Evolutionary conservation across 2,888 invertebrate species (phyloP), one percentile per base, ranked within the genome.

Genomic region (Galeopsomyia nigrocyanea): DNA sequence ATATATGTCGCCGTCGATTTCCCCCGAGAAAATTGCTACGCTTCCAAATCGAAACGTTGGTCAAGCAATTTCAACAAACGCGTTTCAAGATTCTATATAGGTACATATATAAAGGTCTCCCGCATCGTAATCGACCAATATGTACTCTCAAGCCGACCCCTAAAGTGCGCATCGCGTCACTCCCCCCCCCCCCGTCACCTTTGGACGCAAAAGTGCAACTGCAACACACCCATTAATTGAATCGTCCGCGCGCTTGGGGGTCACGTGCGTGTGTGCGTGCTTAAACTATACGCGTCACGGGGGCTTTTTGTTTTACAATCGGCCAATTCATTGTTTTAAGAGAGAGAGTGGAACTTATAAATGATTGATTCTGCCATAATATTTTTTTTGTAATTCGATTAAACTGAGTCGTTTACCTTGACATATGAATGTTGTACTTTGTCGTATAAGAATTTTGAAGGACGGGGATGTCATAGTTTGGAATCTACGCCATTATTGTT

Each of bases 51-150:
- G 75, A 76, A 39, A 39, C 39, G 7, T 39, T 9, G 39, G 26
- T 5, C 13, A 39, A 7, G 1, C 5, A 39, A 39, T 39, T 39
- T 7, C 39, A 39, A 7, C 39, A 39, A 39, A 7, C 39, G 39
- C 39, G 26, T 26, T 9, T 39, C 39, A 39, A 39, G 39, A 7
- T 39, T 39, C 5, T n/a, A n/a, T n/a, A n/a, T n/a, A n/a, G n/a
- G n/a, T n/a, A n/a, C n/a, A n/a, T 39, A 39, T 39, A 39, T 10
- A 10, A 39, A 39, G 39, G 10, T 39, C 39, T 9, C 39, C 39
- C 10, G 39, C 7, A 7, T 39, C 39, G 39, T 82, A 80, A 82
- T 82, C 81, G 80, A 80, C 80, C 80, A 80, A 80, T 81, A 78
- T 78, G 71, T 66, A 76, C 74, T 70, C 31, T 70, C 31, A 53